A percentile compares a stretch with the other conserved stretches of the same genome.
These are phyloP conservation scores for Lepisosteus oculatus DNA, from an alignment of 2,113 vertebrate genomes.

Conservation along the genomic window DNA sequence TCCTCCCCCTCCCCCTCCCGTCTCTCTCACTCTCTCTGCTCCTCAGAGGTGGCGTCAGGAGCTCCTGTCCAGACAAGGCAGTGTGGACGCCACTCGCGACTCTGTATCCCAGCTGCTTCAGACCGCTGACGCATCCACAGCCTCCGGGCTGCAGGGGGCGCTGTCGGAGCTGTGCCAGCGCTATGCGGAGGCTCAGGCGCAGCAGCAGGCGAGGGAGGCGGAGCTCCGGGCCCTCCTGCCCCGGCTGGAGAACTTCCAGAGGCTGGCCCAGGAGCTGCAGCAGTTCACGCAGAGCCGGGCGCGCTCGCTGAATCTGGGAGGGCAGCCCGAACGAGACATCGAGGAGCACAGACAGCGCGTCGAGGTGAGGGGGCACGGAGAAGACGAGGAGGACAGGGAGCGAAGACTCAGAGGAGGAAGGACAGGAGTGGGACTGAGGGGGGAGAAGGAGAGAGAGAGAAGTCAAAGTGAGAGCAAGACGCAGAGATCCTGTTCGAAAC, in stretches of 20 bases:
- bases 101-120: conserved; percentile 79
- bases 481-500: not conserved
- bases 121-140: conserved; percentile 73
- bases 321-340: conserved; percentile 81
- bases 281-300: conserved; percentile 75
- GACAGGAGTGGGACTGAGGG: too few species aligned
- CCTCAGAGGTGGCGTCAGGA: conserved; percentile 90
- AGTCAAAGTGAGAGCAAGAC: not conserved
- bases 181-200: conserved; percentile 69
- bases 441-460: too few species aligned
- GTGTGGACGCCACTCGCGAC: conserved; percentile 83
- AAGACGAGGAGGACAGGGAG: not conserved
- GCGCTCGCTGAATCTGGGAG: conserved; percentile 70
- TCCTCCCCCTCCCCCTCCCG: not conserved
- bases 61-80: conserved; percentile 83
- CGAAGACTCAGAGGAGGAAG: too few species aligned
- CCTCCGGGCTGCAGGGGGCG: conserved; percentile 73
- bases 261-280: conserved; percentile 72
- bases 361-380: conserved; percentile 68
- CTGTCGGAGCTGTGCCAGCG: conserved; percentile 68
- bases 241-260: conserved; percentile 83
- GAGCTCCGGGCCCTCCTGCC: conserved; percentile 77
- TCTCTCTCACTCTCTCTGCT: not conserved
- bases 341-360: conserved; percentile 83
- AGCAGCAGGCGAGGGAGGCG: conserved; percentile 73